Evolutionary conservation across 2,113 vertebrate species (phyloP).

Genomic region (Theristicus caerulescens): DNA sequence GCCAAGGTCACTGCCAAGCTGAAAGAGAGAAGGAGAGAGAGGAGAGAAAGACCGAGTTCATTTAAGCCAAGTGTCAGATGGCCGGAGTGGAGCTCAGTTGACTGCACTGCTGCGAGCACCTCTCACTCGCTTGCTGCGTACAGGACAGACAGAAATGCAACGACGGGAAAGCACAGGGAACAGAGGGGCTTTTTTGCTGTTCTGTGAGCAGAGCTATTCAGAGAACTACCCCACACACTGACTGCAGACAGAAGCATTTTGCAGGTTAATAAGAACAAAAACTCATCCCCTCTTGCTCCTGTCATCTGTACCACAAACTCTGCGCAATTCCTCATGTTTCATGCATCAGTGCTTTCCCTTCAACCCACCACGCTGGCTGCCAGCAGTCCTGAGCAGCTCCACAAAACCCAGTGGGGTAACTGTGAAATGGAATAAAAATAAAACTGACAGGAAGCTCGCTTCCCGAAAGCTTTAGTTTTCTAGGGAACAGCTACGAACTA

Average conservation of each 20-base stretch:
- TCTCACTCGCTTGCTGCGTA: not conserved
- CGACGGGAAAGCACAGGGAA: conserved; percentile 4
- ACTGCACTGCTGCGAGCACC: not conserved
- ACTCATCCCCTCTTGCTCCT: not conserved
- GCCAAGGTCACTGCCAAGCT: conserved; percentile 99
- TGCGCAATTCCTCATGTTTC: not conserved
- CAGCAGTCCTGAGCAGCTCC: conserved; percentile 2
- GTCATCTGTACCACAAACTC: not conserved
- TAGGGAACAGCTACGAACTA: not conserved
- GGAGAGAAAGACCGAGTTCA: conserved; percentile 76
- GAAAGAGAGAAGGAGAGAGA: conserved; percentile 83
- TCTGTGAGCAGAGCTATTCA: not conserved
- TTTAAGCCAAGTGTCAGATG: conserved; percentile 67
- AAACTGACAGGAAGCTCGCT: conserved; percentile 15
- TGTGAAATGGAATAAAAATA: not conserved
- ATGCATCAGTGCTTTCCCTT: not conserved
- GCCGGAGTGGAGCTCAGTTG: not conserved
- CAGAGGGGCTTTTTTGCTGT: conserved; percentile 1
- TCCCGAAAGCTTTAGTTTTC: not conserved
- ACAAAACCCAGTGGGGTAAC: conserved; percentile 3
- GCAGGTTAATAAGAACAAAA: not conserved
- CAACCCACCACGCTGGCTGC: not conserved
- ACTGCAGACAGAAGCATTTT: rapidly evolving
- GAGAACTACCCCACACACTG: not conserved
- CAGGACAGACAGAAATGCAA: not conserved